These are phyloP conservation scores for Heptranchias perlo DNA, from an alignment of 2,113 vertebrate genomes.

Conservation along the genomic window DNA sequence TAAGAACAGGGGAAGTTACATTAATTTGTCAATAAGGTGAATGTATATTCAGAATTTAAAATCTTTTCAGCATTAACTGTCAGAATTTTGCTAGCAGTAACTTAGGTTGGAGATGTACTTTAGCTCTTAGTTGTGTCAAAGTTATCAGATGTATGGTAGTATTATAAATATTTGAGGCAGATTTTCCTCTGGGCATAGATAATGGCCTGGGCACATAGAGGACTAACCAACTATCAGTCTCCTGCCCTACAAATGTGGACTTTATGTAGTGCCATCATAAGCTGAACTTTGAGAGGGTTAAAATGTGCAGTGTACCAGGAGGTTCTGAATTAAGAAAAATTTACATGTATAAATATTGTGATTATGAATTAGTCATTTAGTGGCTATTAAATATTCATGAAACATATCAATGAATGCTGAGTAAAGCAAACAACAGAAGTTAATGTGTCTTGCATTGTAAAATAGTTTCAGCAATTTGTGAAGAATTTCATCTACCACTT, in stretches of 20 bases:
- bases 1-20: background rate
- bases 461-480: constrained; percentile 21
- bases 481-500: constrained; percentile 4
- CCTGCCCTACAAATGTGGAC: background rate
- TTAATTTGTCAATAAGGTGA: background rate
- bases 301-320: background rate
- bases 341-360: constrained; percentile 33
- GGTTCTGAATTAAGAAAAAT: constrained; percentile 18
- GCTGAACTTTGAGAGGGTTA: background rate
- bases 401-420: background rate
- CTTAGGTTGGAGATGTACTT: background rate
- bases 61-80: constrained; percentile 18
- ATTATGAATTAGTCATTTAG: constrained; percentile 25
- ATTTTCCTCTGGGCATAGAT: constrained; percentile 10
- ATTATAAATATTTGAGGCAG: constrained; percentile 26
- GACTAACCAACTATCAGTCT: background rate
- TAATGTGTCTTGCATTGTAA: constrained; percentile 16
- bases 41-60: background rate
- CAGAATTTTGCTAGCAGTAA: background rate
- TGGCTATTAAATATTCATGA: constrained; percentile 1
- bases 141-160: constrained; percentile 26
- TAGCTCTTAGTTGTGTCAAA: background rate
- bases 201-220: background rate
- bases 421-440: background rate
- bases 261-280: background rate